Evolutionary conservation across 2,113 vertebrate genomes (phyloP).

Genomic region (Bettongia penicillata): DNA sequence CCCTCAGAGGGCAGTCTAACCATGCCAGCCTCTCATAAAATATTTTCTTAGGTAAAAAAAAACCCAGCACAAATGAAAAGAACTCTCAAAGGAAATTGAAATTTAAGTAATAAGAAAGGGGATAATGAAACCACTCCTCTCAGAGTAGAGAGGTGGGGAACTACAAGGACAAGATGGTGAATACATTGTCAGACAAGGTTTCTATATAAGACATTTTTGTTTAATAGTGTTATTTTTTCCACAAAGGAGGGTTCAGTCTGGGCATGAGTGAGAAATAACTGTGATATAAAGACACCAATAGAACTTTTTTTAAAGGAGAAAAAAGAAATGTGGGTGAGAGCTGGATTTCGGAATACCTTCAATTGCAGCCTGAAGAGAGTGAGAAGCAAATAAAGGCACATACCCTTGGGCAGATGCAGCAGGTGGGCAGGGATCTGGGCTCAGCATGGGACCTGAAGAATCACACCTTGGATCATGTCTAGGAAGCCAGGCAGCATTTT

Average conservation of each 20-base stretch:
- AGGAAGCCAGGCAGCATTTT: too few species aligned
- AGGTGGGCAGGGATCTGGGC: too few species aligned
- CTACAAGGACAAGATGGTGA: background rate
- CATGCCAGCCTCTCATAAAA: background rate
- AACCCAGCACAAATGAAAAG: background rate
- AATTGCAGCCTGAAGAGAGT: background rate
- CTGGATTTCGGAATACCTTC: background rate
- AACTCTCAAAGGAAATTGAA: background rate
- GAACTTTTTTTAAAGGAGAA: background rate
- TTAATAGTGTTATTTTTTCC: background rate
- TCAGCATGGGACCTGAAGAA: too few species aligned
- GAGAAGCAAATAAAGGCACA: too few species aligned
- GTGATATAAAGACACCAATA: background rate
- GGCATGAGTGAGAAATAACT: background rate
- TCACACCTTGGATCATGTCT: too few species aligned
- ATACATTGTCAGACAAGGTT: background rate
- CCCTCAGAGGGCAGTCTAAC: background rate
- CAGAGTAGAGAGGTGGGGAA: background rate
- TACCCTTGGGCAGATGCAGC: too few species aligned
- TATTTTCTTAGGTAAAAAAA: background rate
- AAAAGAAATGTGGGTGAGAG: background rate
- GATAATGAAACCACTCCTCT: background rate
- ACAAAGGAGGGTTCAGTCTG: background rate
- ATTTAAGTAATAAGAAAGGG: background rate
- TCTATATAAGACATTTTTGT: background rate